phyloP scores from a whole-genome alignment of 2,797 vertebrate species.

The Halcyon chelicuti region DNA sequence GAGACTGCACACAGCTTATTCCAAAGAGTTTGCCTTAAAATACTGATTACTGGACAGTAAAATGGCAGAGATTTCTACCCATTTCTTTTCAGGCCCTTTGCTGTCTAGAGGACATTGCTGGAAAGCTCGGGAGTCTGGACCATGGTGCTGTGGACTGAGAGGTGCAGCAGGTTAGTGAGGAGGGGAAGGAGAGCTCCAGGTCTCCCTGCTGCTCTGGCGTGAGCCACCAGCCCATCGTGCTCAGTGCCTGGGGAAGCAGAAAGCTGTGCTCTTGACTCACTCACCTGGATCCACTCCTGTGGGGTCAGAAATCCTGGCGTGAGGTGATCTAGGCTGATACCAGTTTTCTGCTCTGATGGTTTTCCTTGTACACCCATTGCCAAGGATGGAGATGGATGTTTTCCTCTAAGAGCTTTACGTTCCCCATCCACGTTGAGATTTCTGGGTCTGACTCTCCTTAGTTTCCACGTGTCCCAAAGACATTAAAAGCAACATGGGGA shows the following conservation, averaged over 20 bases:
- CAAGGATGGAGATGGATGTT: neutral
- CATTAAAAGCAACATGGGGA: neutral
- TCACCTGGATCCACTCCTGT: neutral
- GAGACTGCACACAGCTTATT: neutral
- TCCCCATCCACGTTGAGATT: neutral
- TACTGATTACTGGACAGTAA: neutral
- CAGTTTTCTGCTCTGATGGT: neutral
- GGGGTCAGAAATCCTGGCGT: neutral
- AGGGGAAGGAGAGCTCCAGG: neutral
- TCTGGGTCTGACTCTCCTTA: neutral
- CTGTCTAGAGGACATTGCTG: neutral
- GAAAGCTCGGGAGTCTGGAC: neutral
- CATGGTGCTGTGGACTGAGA: accelerated
- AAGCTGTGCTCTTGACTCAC: neutral
- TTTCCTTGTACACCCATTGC: neutral
- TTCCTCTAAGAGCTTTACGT: neutral
- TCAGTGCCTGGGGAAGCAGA: neutral
- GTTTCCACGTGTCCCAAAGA: conserved; percentile 1
- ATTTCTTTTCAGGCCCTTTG: neutral
- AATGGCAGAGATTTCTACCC: neutral
- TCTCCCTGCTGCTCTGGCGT: neutral
- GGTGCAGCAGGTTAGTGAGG: neutral
- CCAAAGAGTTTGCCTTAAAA: neutral
- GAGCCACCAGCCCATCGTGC: neutral
- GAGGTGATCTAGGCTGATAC: neutral